Evolutionary conservation across 2,113 vertebrate species (phyloP), one percentile per base, ranked within the genome.

Genomic region (Vulpes vulpes): DNA sequence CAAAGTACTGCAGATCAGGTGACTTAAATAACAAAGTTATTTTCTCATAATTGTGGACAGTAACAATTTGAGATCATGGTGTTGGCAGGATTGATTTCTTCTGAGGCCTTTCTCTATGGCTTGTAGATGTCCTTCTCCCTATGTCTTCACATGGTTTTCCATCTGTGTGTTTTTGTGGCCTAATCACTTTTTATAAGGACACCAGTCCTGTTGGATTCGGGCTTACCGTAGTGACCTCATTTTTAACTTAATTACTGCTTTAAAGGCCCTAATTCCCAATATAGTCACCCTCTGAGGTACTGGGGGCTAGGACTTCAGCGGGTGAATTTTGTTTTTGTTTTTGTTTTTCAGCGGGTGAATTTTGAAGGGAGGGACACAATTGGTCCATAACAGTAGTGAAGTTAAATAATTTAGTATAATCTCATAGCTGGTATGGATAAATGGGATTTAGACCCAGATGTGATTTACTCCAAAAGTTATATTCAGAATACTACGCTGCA

Each of bases 381-480:
- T 89, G 62, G 55, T 20, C 73, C 17, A 10, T 76, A 82, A 53
- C 17, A 43, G 12, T 10, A 43, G 43, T 55, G 43, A 91, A 89
- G 35, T 65, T 95, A 62, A 92, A 84, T 91, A 78, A 49, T 49
- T 84, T 79, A 79, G 38, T 81, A 35, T 81, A 86, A 17, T 43
- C 60, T 89, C 23, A 8, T 82, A 15, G 25, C 59, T 89, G n/a
- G 16, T 79, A 11, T 80, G 12, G 49, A 17, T 57, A 74, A 87
- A 7, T 87, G 55, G 32, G 14, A 88, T 90, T 79, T 38, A 88
- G 32, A 84, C 71, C 49, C 16, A 19, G 11, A 30, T 67, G 12
- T 87, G 17, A 90, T 94, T 96, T 16, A 62, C 30, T 79, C 60
- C 84, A 59, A 57, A 71, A 22, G 55, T 94, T 85, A 57, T 65